Conservation (phyloP, 2,888 invertebrate genomes). For the Heliconius ethilla region DNA sequence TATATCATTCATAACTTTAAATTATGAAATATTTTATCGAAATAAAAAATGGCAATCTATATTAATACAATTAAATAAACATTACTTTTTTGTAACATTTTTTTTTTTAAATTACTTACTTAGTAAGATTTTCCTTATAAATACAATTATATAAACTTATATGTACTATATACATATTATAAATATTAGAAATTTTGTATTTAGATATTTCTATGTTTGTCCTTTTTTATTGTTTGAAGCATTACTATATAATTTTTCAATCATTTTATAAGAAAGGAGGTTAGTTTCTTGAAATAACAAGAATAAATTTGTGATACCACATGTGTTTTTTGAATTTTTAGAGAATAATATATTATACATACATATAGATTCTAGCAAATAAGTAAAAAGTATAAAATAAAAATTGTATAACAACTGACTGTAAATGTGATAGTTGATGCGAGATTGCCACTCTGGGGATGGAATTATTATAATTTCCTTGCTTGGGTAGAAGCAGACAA, state of each 20-base stretch:
- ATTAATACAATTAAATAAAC: neutral
- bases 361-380: neutral
- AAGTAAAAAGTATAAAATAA: neutral
- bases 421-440: too few relatives aligned
- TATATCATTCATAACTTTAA: slow-evolving; percentile 1
- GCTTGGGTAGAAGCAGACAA: too few relatives aligned
- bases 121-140: neutral
- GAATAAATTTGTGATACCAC: too few relatives aligned
- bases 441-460: too few relatives aligned
- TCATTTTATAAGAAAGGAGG: neutral
- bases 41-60: neutral
- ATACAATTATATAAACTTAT: neutral
- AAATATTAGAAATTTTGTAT: neutral
- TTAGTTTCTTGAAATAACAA: neutral
- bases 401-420: too few relatives aligned
- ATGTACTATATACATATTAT: neutral
- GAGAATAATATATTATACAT: neutral
- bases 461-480: too few relatives aligned
- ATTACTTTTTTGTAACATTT: neutral
- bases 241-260: neutral
- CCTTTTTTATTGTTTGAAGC: neutral
- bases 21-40: neutral
- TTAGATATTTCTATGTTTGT: neutral
- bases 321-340: neutral
- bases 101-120: neutral